phyloP scores from a whole-genome alignment of 2,888 invertebrate genomes.

The Oeneis ivallda region DNA sequence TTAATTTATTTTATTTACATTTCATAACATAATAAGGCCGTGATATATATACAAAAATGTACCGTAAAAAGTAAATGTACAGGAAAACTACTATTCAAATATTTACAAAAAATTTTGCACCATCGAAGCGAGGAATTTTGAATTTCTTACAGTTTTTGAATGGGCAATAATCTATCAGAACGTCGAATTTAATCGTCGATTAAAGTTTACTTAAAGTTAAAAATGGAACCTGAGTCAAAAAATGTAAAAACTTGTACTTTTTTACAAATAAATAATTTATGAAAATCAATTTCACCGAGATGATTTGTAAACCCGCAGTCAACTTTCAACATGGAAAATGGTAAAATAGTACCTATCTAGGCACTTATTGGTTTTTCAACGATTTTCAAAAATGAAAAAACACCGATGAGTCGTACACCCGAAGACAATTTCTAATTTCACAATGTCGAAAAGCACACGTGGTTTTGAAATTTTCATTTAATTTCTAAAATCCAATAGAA shows the following conservation, averaged over 20 bases:
- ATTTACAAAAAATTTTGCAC: too few relatives aligned
- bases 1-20: too few relatives aligned
- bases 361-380: neutral
- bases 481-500: constrained; percentile 3
- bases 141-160: too few relatives aligned
- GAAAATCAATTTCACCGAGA: neutral
- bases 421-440: constrained; percentile 13
- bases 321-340: constrained; percentile 5
- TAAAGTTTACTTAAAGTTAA: too few relatives aligned
- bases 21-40: too few relatives aligned
- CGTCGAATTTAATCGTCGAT: too few relatives aligned
- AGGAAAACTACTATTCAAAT: too few relatives aligned
- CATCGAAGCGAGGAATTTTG: too few relatives aligned
- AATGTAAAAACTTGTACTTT: neutral
- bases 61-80: too few relatives aligned
- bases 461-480: neutral
- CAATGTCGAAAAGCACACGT: constrained; percentile 19
- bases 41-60: too few relatives aligned
- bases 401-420: constrained; percentile 14
- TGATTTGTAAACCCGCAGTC: neutral
- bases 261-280: too few relatives aligned
- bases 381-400: neutral
- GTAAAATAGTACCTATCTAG: neutral
- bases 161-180: too few relatives aligned
- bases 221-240: neutral